phyloP scores from a whole-genome alignment of 2,888 invertebrate species.

The Peribatodes rhomboidaria region DNA sequence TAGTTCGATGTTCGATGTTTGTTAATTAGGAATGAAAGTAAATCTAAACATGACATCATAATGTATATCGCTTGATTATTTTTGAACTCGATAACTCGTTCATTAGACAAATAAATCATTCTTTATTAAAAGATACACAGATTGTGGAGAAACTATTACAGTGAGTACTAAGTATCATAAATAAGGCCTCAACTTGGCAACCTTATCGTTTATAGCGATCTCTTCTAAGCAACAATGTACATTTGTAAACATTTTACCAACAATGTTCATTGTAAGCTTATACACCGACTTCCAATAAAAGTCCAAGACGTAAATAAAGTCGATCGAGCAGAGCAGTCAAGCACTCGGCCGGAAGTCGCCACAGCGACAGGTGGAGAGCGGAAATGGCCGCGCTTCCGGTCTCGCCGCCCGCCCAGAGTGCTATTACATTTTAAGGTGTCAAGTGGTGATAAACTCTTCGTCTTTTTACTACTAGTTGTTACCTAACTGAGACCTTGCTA shows the following conservation, averaged over 20 bases:
- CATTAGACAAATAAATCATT: too few species aligned
- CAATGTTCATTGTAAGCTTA: constrained; percentile 30
- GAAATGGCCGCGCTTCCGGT: constrained; percentile 78
- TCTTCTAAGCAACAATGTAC: not conserved
- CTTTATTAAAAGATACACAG: too few species aligned
- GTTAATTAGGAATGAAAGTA: too few species aligned
- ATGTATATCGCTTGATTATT: too few species aligned
- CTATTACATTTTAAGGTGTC: constrained; percentile 42
- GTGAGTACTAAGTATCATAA: not conserved
- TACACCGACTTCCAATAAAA: constrained; percentile 21
- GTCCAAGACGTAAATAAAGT: constrained; percentile 37
- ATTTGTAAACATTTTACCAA: constrained; percentile 2
- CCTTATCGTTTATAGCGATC: not conserved
- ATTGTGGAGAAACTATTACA: too few species aligned
- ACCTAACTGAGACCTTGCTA: too few species aligned
- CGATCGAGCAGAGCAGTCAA: constrained; percentile 56
- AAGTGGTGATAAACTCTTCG: constrained; percentile 28
- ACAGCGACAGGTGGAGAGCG: constrained; percentile 77
- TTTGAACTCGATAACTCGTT: too few species aligned
- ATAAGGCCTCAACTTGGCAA: not conserved
- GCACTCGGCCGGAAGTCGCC: constrained; percentile 70
- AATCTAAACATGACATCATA: too few species aligned
- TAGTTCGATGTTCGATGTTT: too few species aligned
- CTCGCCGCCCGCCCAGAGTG: constrained; percentile 40
- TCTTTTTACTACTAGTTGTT: too few species aligned